Percentiles rank a stretch among this genome's conserved stretches.
phyloP scores from a whole-genome alignment of 2,797 vertebrate species.

The Phataginus tricuspis region DNA sequence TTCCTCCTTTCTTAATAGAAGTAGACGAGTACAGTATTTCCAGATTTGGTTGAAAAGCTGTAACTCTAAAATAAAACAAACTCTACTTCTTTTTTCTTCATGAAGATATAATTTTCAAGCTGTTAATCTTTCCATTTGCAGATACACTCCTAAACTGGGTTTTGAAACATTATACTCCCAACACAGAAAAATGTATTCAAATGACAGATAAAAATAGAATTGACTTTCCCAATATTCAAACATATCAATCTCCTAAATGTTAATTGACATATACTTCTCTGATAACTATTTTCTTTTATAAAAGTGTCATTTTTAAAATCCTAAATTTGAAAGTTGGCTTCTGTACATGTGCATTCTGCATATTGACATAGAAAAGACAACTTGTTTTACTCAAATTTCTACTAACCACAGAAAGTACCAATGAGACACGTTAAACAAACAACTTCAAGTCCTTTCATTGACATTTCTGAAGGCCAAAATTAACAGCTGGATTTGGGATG shows the following conservation, averaged over 20 bases:
- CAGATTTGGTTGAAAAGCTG: conserved; percentile 35
- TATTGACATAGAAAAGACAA: conserved; percentile 43
- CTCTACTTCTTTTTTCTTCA: conserved; percentile 38
- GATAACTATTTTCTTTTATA: conserved; percentile 52
- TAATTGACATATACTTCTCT: conserved; percentile 28
- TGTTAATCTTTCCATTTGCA: conserved; percentile 52
- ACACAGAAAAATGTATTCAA: conserved; percentile 49
- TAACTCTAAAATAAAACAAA: conserved; percentile 54
- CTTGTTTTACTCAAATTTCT: conserved; percentile 45
- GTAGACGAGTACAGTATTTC: neutral
- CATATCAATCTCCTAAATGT: conserved; percentile 51
- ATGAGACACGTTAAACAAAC: conserved; percentile 52
- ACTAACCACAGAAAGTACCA: conserved; percentile 40
- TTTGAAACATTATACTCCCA: conserved; percentile 47
- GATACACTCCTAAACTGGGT: neutral
- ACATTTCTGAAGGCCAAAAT: conserved; percentile 61
- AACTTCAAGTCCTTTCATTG: conserved; percentile 20
- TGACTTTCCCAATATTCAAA: conserved; percentile 52
- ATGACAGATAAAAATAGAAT: conserved; percentile 45
- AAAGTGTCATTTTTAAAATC: conserved; percentile 8
- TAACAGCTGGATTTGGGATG: conserved; percentile 64
- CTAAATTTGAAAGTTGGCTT: conserved; percentile 41
- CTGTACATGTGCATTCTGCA: conserved; percentile 37
- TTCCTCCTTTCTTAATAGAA: conserved; percentile 19
- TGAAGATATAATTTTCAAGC: conserved; percentile 49